A percentile compares a stretch with the other conserved stretches of the same genome.
Evolutionary conservation across 2,797 vertebrate genomes (phyloP).

Genomic region (Alectoris magna): DNA sequence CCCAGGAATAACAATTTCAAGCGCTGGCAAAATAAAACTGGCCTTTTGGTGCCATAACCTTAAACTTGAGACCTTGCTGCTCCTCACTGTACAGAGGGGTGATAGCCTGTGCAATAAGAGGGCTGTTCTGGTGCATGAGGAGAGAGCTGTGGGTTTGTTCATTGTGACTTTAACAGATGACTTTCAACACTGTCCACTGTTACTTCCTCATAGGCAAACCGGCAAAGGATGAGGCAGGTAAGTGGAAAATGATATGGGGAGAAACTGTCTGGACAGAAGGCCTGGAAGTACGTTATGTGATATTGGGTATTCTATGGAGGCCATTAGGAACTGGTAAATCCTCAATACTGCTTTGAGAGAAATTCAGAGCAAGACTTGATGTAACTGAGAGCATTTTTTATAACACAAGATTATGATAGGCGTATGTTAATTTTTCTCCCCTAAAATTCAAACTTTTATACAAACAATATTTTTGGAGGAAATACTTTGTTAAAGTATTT

Average conservation of each 20-base stretch:
- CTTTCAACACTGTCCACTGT: background rate
- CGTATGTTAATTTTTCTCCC: background rate
- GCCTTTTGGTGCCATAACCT: background rate
- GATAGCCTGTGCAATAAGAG: background rate
- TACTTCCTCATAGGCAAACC: background rate
- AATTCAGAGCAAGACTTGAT: background rate
- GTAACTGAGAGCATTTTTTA: background rate
- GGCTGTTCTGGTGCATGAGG: background rate
- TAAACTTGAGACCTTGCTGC: background rate
- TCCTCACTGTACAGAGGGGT: background rate
- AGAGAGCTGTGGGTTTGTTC: background rate
- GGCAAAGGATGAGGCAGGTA: background rate
- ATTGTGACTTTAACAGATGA: background rate
- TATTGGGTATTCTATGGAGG: background rate
- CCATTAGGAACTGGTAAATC: background rate
- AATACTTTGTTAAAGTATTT: slow-evolving; percentile 25
- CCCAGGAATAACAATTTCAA: background rate
- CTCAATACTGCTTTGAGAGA: background rate
- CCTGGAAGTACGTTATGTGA: background rate
- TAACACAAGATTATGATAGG: background rate
- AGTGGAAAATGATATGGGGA: background rate
- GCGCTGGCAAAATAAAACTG: background rate
- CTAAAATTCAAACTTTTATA: background rate
- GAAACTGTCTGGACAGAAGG: background rate
- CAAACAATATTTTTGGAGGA: background rate